These are phyloP conservation scores for Drosophila subsilvestris DNA, from an alignment of 2,888 invertebrate genomes.

Conservation along the genomic window DNA sequence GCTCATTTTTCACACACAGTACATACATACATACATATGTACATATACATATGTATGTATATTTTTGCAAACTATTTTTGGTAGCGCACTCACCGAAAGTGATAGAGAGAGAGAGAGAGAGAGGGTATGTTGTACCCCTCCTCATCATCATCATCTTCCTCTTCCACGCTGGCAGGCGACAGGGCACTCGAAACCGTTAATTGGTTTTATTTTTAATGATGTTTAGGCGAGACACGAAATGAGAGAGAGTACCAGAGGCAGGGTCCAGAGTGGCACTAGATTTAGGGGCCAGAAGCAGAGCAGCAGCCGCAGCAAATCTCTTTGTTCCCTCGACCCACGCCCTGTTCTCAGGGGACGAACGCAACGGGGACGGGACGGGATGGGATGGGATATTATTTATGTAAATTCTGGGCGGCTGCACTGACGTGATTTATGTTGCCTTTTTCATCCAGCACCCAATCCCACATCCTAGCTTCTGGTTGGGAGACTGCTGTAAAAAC, in stretches of 20 bases:
- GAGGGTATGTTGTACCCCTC: conserved; percentile 6
- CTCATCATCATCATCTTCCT: no score
- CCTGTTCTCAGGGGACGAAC: background rate
- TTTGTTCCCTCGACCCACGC: conserved; percentile 15
- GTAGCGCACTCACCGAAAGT: conserved; percentile 21
- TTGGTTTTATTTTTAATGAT: conserved; percentile 78
- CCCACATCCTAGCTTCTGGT: conserved; percentile 5
- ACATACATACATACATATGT: conserved; percentile 35
- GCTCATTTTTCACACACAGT: conserved; percentile 49
- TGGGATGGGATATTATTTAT: conserved; percentile 57
- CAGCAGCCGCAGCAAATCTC: conserved; percentile 37
- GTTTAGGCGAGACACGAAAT: conserved; percentile 63
- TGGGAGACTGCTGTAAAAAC: conserved; percentile 55
- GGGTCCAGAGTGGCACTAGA: background rate
- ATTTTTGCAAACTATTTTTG: conserved; percentile 74
- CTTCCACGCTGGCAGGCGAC: conserved; percentile 34
- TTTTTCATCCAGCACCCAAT: conserved; percentile 20
- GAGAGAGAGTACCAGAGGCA: no score
- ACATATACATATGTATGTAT: no score
- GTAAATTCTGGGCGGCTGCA: conserved; percentile 60
- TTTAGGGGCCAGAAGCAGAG: conserved; percentile 13
- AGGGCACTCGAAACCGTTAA: conserved; percentile 71
- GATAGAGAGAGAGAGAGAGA: background rate
- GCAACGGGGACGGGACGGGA: no score
- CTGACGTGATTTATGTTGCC: conserved; percentile 63